Base-by-base conservation (phyloP, 1,140 invertebrate genomes). In the Drusus annulatus region DNA sequence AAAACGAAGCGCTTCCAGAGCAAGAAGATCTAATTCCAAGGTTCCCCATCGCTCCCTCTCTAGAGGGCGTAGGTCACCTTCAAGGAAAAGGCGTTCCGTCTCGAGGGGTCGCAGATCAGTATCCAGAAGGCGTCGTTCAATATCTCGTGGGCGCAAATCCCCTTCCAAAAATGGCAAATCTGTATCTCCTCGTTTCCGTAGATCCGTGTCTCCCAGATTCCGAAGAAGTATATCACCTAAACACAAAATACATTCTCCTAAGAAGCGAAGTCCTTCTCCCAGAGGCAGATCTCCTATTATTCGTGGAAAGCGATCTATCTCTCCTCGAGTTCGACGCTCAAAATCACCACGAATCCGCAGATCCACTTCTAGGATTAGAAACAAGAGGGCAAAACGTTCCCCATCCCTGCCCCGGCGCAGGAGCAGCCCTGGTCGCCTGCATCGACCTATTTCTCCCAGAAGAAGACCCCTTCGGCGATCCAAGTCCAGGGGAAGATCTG, bases 401-500 rank as follows among this genome's bases (percentile, higher is more conserved):
- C n/a, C 73, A 71, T 84, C 71, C 84, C 88, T 83, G 86, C 87
- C 74, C 84, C 87, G 84, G 86, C 87, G 75, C 87, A 87, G 31
- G 77, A 87, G 36, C 85, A 87, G 36, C 85, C 86, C 73, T n/a
- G 85, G 74, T 85, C 85, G 74, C 85, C 85, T 78, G 6, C 87
- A 87, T 23, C 84, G 87, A 15, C 87, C 87, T 3, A 85, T 87
- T 15, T 87, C 87, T 6, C 84, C 86, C 10, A 83, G 83, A 28
- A 81, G 87, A 62, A 58, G 80, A 28, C 45, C 77, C 1, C 23
- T 75, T 86, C 87, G 13, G 21, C 84, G 51, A 87, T 89, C 90
- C 0, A 87, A 88, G 0, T 90, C 90, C 3, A 87, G 88, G 85
- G 90, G 90, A 0, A 86, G 89, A 56, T 91, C 90, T 5, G 83